Evolutionary conservation across 2,797 vertebrate species (phyloP), one percentile per base, ranked within the genome.

Genomic region (Bryconaethiops microstoma): DNA sequence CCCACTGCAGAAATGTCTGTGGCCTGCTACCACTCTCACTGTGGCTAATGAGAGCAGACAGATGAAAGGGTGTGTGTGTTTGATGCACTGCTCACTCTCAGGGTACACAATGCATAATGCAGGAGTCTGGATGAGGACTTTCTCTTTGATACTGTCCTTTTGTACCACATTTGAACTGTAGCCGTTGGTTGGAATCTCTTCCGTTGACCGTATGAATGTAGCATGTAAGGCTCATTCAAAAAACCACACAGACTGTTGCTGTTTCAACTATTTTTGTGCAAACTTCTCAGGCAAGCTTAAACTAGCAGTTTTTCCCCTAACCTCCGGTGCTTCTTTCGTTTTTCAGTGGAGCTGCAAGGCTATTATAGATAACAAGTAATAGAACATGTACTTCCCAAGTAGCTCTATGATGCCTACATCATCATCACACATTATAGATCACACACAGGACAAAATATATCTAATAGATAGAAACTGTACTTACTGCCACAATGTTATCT

Each of bases 91-190:
- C 12, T 67, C 60, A 52, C 77, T 21, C 67, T 69, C n/a, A 12
- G 19, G 21, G 40, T 45, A 21, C 45, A 71, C 69, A 50, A 55
- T 72, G 52, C 63, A 59, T 80, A 68, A 74, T 74, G 13, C 13
- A 74, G 40, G 39, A 35, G 21, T 39, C 29, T 35, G 68, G 21
- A 35, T 19, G 13, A 52, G 23, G 25, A 45, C 45, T 68, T 68
- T 45, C 39, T 68, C 39, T 16, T 55, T 72, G 70, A 13, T 52
- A 13, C 14, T 29, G 29, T 16, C 45, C 39, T 40, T 59, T 19
- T 48, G 13, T 14, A 69, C 42, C 55, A 35, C 16, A 54, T 76
- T 52, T 17, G 13, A 35, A 35, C 70, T n/a, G 25, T 16, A 54
- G 50, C 42, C 19, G 1, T 68, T 45, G 65, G 40, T 25, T 69